These are phyloP conservation scores for Plebejus melissa DNA, from an alignment of 2,888 invertebrate species.

Conservation along the genomic window DNA sequence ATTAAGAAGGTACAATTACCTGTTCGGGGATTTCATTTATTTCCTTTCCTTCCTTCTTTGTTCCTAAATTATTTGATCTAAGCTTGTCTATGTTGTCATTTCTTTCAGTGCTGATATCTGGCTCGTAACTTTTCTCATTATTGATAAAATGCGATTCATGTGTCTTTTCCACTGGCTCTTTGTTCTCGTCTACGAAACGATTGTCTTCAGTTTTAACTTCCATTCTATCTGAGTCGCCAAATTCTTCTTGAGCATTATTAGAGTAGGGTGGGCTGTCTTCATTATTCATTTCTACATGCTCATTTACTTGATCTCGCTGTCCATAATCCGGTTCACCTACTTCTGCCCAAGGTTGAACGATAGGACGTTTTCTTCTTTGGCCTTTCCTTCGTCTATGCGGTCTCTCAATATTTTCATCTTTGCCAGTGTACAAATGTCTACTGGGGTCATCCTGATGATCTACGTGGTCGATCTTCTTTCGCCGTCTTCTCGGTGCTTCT, in stretches of 20 bases:
- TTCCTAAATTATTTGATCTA: conserved; percentile 11
- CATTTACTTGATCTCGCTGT: conserved; percentile 35
- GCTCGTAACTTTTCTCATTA: background rate
- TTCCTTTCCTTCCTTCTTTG: background rate
- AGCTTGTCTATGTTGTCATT: background rate
- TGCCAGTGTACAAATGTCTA: conserved; percentile 53
- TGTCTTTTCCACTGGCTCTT: background rate
- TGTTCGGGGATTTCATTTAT: background rate
- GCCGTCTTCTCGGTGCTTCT: conserved; percentile 52
- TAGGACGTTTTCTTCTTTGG: conserved; percentile 56
- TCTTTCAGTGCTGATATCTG: conserved; percentile 22
- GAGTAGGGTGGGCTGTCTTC: conserved; percentile 31
- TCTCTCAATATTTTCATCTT: conserved; percentile 57
- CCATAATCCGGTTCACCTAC: conserved; percentile 49
- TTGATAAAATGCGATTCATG: background rate
- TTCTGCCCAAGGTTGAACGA: conserved; percentile 46
- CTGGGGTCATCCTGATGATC: conserved; percentile 39
- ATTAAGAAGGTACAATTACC: background rate
- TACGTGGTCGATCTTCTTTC: conserved; percentile 51
- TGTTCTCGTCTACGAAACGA: background rate
- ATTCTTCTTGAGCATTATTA: conserved; percentile 26
- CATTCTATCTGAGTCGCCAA: conserved; percentile 7
- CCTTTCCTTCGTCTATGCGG: conserved; percentile 55
- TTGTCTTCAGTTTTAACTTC: conserved; percentile 32
- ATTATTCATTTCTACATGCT: conserved; percentile 37